Evolutionary conservation across 2,888 invertebrate species (phyloP).

Genomic region (Andricus curvator): DNA sequence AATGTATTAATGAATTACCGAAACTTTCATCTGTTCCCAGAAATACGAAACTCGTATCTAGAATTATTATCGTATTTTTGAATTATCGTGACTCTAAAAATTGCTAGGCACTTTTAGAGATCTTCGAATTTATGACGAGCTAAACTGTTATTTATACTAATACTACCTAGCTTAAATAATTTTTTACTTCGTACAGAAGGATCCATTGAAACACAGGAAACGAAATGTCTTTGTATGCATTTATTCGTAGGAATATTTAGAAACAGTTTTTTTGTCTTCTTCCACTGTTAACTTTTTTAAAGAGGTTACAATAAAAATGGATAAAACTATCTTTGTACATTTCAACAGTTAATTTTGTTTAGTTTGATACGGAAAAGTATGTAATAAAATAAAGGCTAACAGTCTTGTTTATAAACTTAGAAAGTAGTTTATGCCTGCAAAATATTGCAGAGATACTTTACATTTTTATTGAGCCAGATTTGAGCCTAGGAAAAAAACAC

Average conservation of each 20-base stretch:
- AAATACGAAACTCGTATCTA: background rate
- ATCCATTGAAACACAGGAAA: background rate
- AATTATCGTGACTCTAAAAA: background rate
- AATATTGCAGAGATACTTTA: background rate
- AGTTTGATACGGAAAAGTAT: background rate
- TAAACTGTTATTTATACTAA: slow-evolving; percentile 19
- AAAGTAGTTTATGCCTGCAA: background rate
- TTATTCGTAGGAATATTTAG: background rate
- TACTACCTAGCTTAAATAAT: background rate
- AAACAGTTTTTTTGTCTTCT: background rate
- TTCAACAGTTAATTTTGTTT: background rate
- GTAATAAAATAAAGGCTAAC: background rate
- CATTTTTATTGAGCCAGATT: background rate
- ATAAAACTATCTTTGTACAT: background rate
- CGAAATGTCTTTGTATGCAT: slow-evolving; percentile 11
- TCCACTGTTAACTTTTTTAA: slow-evolving; percentile 20
- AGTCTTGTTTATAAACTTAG: background rate
- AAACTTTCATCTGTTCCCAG: background rate
- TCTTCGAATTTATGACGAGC: background rate
- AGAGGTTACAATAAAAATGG: slow-evolving; percentile 19
- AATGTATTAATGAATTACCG: background rate
- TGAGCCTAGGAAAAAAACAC: background rate
- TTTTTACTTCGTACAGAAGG: background rate
- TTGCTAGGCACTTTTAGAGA: background rate
- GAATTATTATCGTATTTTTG: background rate